A percentile compares a stretch with the other conserved stretches of the same genome.
phyloP scores from a whole-genome alignment of 1,140 invertebrate species.

The Lucilia cuprina region DNA sequence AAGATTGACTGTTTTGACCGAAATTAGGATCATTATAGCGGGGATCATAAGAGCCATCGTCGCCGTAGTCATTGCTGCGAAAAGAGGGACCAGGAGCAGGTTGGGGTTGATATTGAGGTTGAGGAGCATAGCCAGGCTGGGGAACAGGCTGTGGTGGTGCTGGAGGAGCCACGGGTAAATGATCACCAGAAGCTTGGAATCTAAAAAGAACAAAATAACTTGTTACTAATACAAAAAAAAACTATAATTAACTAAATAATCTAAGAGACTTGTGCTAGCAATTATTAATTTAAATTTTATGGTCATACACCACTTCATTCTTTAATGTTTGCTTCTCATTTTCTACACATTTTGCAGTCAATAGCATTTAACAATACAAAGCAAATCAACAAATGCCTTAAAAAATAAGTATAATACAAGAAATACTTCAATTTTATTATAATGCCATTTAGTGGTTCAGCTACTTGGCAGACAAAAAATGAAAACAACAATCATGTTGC shows the following conservation, averaged over 20 bases:
- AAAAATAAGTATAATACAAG: not conserved
- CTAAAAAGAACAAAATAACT: constrained; percentile 45
- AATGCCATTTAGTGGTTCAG: not conserved
- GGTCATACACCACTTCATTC: not conserved
- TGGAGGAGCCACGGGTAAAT: constrained; percentile 75
- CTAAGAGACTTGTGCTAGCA: too few species aligned
- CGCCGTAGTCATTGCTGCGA: constrained; percentile 64
- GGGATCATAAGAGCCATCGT: constrained; percentile 67
- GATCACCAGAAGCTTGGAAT: constrained; percentile 78
- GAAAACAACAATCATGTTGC: not conserved
- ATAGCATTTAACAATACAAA: not conserved
- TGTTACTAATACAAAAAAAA: not conserved
- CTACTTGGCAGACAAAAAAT: not conserved
- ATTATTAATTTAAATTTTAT: not conserved
- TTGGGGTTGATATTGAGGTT: constrained; percentile 61
- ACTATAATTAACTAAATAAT: not conserved
- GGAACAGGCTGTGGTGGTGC: constrained; percentile 67
- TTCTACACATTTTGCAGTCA: not conserved
- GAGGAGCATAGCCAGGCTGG: constrained; percentile 65
- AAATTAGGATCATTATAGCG: constrained; percentile 60
- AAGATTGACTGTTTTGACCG: constrained; percentile 59
- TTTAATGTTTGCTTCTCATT: not conserved
- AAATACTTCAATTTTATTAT: not conserved
- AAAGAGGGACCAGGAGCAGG: constrained; percentile 55
- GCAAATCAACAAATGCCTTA: not conserved